A percentile compares a stretch with the other conserved stretches of the same genome.
These are phyloP conservation scores for Monoplex corrugatus DNA, from an alignment of 2,888 invertebrate species.

Conservation along the genomic window DNA sequence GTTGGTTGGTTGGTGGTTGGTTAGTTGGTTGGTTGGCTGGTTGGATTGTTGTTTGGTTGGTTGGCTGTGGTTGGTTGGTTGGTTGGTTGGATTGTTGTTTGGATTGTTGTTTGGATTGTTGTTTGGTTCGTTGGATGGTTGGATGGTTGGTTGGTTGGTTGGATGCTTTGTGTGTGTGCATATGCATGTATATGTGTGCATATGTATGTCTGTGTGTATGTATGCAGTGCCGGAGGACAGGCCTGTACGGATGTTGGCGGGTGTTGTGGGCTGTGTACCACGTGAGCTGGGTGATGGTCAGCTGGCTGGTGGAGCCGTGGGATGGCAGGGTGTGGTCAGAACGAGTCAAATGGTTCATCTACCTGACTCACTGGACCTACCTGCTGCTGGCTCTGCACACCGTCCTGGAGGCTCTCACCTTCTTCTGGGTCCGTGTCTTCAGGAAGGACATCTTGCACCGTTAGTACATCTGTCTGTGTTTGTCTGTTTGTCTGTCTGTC, in stretches of 20 bases:
- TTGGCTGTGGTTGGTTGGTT: too few relatives aligned
- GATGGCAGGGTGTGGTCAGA: conserved; percentile 42
- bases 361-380: conserved; percentile 63
- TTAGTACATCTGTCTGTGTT: not conserved
- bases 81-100: too few relatives aligned
- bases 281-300: conserved; percentile 55
- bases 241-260: conserved; percentile 54
- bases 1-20: too few relatives aligned
- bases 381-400: conserved; percentile 54
- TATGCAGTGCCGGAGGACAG: conserved; percentile 49
- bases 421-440: conserved; percentile 24
- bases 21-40: too few relatives aligned
- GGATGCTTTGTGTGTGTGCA: too few relatives aligned
- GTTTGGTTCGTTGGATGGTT: not conserved
- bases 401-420: conserved; percentile 40
- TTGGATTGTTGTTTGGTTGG: not conserved
- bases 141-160: too few relatives aligned
- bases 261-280: conserved; percentile 57
- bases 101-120: not conserved
- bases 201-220: conserved; percentile 21
- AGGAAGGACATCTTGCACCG: conserved; percentile 42
- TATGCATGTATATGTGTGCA: not conserved
- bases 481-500: not conserved
- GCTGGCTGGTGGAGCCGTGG: conserved; percentile 62
- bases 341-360: conserved; percentile 62